Base-by-base conservation (phyloP, 2,888 invertebrate species). In the Perithous albicinctus region DNA sequence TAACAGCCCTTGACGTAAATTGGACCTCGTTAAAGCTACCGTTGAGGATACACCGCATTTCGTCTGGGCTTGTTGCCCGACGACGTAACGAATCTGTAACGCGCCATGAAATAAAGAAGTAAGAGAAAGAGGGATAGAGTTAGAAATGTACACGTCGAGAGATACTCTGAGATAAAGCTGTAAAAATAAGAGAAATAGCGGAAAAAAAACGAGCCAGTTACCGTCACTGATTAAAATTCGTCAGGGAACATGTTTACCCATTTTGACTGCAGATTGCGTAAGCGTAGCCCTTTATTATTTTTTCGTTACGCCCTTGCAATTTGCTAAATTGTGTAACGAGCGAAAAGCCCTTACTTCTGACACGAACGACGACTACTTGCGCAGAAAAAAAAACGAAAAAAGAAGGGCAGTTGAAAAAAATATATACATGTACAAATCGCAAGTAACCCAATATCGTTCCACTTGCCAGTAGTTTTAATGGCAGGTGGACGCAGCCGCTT, bases 61-160 rank as follows among this genome's bases (percentile, higher is more conserved):
- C 48, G 76, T 32, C 15, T 66, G 80, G 76, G 80, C 76, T 76
- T 80, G 80, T 80, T 76, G 76, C 80, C 80, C 72, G 66, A 72
- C 80, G 66, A 80, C 76, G 76, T 80, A 76, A 80, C 80, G 75
- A 80, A 84, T 85, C 80, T 67, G 78, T 80, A 73, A 78, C 80
- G 56, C 72, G 76, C 72, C 70, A 66, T 72, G 78, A 80, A 81
- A 83, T 75, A 80, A 83, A 81, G 81, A 81, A 80, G 72, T 75
- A 83, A 78, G 75, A 46, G 75, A 77, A 70, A 61, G 73, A 70
- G 59, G 69, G 73, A 56, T 35, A 72, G 61, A 69, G 56, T 15
- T 46, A 51, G 41, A 43, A 59, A 77, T 12, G 20, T 26, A 23
- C 26, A 54, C 54, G 12, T 18, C 5, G 51, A 73, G 63, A 67